Evolutionary conservation across 2,797 vertebrate genomes (phyloP), one percentile per base, ranked within the genome.

Genomic region (Anabacerthia variegaticeps): DNA sequence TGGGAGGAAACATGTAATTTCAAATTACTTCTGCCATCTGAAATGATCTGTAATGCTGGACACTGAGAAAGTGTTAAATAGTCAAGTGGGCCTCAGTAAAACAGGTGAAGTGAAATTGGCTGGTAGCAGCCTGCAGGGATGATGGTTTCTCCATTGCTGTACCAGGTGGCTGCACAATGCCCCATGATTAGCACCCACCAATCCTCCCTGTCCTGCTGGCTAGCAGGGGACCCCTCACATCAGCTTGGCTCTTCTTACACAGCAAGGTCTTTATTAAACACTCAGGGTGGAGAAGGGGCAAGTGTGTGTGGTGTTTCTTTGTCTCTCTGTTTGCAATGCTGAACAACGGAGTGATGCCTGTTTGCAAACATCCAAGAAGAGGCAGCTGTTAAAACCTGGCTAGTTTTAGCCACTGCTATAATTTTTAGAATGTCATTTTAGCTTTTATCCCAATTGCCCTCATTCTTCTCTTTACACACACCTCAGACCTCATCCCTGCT

Each of bases 131-230:
- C 56, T 44, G 48, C 19, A 14, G 54, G 43, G 56, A 30, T 1
- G 0, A 1, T 46, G 30, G 13, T 34, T 77, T 88, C 68, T 68
- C 36, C 30, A n/a, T 8, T 0, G 0, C 51, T 9, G 8, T 55
- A 13, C 36, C 83, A 63, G 68, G 61, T 66, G 76, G 59, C 79
- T 80, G 80, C 80, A 77, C 59, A 84, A 44, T 21, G 36, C 52
- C 52, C 54, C 1, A 0, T 0, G 2, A 30, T 71, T 23, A 80
- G 49, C 66, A 83, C 65, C 46, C 72, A 23, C 8, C 0, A 0
- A 26, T 41, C 34, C 55, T 72, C 21, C 51, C 34, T 0, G 0
- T 10, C 65, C 52, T 68, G 73, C 80, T 26, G 10, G 20, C 43
- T 88, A 56, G 46, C 41, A 24, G 9, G 39, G 56, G 13, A 83